Percentiles rank a stretch among this genome's conserved stretches.
Conservation (phyloP, 2,888 invertebrate species). For the Andrena flavipes region DNA sequence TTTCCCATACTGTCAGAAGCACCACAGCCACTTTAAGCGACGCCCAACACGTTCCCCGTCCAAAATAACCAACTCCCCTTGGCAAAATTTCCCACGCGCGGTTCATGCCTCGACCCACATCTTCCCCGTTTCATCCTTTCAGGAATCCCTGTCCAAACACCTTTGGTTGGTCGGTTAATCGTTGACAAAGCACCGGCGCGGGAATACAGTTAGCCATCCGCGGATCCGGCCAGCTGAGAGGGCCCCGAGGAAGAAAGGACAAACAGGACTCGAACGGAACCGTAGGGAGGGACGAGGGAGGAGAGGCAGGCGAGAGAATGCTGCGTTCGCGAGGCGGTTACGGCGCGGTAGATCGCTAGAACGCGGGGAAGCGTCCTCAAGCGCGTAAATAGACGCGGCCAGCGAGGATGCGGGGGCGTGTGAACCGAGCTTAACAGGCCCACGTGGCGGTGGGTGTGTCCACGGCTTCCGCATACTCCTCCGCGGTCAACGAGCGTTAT, state of each 20-base stretch:
- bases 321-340: slow-evolving; percentile 23
- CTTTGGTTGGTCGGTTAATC: slow-evolving; percentile 55
- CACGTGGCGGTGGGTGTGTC: slow-evolving; percentile 77
- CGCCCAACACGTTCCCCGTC: not conserved
- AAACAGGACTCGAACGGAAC: slow-evolving; percentile 22
- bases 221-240: slow-evolving; percentile 65
- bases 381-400: slow-evolving; percentile 71
- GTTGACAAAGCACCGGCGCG: slow-evolving; percentile 54
- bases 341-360: slow-evolving; percentile 12
- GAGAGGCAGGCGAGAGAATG: slow-evolving; percentile 29
- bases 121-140: slow-evolving; percentile 2
- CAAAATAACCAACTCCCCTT: not conserved
- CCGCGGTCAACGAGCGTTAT: slow-evolving; percentile 71
- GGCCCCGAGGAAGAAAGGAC: slow-evolving; percentile 55
- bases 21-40: too few relatives aligned
- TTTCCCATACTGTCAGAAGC: too few relatives aligned
- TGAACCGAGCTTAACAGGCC: slow-evolving; percentile 72
- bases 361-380: slow-evolving; percentile 43
- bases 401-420: slow-evolving; percentile 75
- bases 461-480: slow-evolving; percentile 79
- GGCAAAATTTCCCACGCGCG: slow-evolving; percentile 22
- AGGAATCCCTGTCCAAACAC: slow-evolving; percentile 16
- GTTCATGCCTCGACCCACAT: slow-evolving; percentile 11
- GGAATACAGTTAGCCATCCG: slow-evolving; percentile 67
- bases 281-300: not conserved